A percentile compares a stretch with the other conserved stretches of the same genome.
phyloP scores from a whole-genome alignment of 2,797 vertebrate species.

The Anguilla obscura region DNA sequence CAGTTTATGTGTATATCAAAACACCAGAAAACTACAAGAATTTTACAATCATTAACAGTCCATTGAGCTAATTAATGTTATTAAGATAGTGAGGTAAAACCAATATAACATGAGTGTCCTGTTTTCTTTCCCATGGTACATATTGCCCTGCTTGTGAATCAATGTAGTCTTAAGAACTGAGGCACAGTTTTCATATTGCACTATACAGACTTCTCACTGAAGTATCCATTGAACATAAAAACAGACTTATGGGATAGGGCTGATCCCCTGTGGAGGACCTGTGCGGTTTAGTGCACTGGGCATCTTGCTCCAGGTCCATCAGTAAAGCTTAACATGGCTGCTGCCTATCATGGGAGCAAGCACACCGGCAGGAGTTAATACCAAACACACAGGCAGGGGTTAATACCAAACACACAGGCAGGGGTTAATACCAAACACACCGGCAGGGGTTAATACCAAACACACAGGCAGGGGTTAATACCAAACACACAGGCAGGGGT shows the following conservation, averaged over 20 bases:
- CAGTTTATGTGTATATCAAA: conserved; percentile 18
- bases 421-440: too few species aligned
- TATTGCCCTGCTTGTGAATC: background rate
- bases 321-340: background rate
- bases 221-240: background rate
- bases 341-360: background rate
- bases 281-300: background rate
- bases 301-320: background rate
- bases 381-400: too few species aligned
- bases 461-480: too few species aligned
- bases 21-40: conserved; percentile 30
- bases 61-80: conserved; percentile 30
- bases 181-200: conserved; percentile 24
- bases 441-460: too few species aligned
- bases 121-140: conserved; percentile 9
- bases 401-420: too few species aligned
- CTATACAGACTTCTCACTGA: conserved; percentile 9
- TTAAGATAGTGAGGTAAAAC: conserved; percentile 28
- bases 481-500: too few species aligned
- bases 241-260: conserved; percentile 23
- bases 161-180: conserved; percentile 5
- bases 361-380: too few species aligned
- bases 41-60: conserved; percentile 33
- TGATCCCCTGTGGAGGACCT: background rate
- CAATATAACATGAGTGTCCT: conserved; percentile 27